phyloP scores from a whole-genome alignment of 2,113 vertebrate genomes.

The Passer montanus region DNA sequence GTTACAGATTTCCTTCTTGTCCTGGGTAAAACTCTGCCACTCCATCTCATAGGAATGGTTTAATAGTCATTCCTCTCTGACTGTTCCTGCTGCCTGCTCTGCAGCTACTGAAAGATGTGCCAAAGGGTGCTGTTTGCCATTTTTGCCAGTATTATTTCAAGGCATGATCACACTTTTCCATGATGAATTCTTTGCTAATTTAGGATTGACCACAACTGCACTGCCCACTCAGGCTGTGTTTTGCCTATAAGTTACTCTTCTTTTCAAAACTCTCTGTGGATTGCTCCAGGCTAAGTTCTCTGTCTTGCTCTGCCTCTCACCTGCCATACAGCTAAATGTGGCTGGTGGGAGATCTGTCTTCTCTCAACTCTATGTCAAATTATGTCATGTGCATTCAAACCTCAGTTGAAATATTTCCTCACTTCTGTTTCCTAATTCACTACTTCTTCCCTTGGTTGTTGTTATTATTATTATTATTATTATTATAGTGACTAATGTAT shows the following conservation, averaged over 20 bases:
- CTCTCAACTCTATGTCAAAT: background rate
- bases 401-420: background rate
- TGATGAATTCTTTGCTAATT: background rate
- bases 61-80: background rate
- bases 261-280: background rate
- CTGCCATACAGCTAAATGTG: background rate
- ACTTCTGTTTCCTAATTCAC: background rate
- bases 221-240: background rate
- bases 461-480: background rate
- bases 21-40: background rate
- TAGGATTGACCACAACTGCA: background rate
- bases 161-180: background rate
- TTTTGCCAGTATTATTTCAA: background rate
- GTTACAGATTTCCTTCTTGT: background rate
- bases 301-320: background rate
- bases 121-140: background rate
- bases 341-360: background rate
- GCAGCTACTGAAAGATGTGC: background rate
- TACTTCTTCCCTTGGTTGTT: background rate
- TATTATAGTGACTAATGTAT: background rate
- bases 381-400: background rate
- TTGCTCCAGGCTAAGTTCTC: background rate
- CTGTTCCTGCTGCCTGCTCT: background rate
- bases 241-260: background rate
- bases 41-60: accelerated